Percentiles rank a stretch among this genome's conserved stretches.
These are phyloP conservation scores for Thymelicus sylvestris DNA, from an alignment of 2,888 invertebrate genomes.

Conservation along the genomic window DNA sequence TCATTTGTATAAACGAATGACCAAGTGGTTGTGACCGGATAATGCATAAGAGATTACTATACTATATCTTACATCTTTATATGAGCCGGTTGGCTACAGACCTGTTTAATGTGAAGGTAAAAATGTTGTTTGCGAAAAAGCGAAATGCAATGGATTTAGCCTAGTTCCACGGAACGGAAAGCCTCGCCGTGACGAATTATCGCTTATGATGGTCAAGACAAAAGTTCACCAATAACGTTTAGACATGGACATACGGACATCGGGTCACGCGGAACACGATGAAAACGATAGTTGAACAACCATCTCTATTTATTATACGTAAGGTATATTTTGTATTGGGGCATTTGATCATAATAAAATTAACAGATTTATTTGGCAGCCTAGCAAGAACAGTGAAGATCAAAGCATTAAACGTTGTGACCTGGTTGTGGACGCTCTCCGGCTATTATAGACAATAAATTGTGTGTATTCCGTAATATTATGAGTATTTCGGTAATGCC, in stretches of 20 bases:
- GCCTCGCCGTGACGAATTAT: not conserved
- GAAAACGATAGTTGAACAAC: not conserved
- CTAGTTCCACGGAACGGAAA: not conserved
- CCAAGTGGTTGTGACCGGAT: too few species aligned
- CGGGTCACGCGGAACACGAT: constrained; percentile 8
- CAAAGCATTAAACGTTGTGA: constrained; percentile 18
- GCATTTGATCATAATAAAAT: constrained; percentile 15
- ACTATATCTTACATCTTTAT: too few species aligned
- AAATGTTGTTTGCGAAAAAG: not conserved
- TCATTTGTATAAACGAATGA: too few species aligned
- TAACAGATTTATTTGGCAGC: constrained; percentile 9
- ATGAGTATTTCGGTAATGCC: constrained; percentile 28
- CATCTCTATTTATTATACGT: not conserved
- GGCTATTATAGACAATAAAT: constrained; percentile 34
- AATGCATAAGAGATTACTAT: too few species aligned
- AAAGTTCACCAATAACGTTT: not conserved
- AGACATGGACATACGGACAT: constrained; percentile 25
- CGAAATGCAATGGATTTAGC: not conserved
- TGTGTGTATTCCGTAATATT: constrained; percentile 33
- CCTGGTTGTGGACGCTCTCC: constrained; percentile 22
- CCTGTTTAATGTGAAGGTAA: too few species aligned
- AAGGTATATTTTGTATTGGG: not conserved
- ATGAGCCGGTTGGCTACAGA: too few species aligned
- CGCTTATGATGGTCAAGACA: not conserved
- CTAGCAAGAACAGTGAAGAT: constrained; percentile 12